phyloP scores from a whole-genome alignment of 2,113 vertebrate genomes.

The Chrysemys picta region DNA sequence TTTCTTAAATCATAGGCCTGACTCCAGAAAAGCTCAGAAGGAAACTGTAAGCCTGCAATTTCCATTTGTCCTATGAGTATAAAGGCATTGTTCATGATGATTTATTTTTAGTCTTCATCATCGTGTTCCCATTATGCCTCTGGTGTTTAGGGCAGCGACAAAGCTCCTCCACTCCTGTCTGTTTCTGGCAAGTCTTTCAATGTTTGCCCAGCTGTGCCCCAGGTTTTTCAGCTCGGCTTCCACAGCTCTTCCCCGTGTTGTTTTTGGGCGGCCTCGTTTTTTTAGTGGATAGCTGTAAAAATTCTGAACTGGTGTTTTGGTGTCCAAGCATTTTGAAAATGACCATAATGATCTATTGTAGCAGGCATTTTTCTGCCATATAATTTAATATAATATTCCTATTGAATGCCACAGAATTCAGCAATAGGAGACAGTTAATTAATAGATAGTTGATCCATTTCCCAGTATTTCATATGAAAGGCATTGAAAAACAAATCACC shows the following conservation, averaged over 20 bases:
- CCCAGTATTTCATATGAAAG: conserved; percentile 45
- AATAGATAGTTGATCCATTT: conserved; percentile 14
- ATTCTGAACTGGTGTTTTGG: neutral
- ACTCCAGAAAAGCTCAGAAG: neutral
- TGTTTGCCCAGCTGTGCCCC: no score
- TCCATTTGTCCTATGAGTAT: neutral
- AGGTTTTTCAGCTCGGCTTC: no score
- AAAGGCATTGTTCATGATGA: neutral
- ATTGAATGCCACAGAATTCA: conserved; percentile 39
- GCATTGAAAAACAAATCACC: conserved; percentile 45
- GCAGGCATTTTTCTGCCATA: conserved; percentile 61
- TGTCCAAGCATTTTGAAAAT: conserved; percentile 28
- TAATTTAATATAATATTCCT: conserved; percentile 17
- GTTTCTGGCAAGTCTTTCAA: no score
- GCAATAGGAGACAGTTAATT: conserved; percentile 19
- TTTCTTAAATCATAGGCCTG: neutral
- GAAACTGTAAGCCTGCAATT: neutral
- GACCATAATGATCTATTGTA: conserved; percentile 36
- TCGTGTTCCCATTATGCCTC: no score
- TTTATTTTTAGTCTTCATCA: neutral
- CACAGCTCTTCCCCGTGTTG: no score
- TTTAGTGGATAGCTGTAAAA: neutral
- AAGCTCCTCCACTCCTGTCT: no score
- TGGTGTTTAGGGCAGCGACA: no score
- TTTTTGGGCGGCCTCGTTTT: neutral